Base-by-base conservation (phyloP, 2,113 vertebrate genomes). In the Archilochus colubris region DNA sequence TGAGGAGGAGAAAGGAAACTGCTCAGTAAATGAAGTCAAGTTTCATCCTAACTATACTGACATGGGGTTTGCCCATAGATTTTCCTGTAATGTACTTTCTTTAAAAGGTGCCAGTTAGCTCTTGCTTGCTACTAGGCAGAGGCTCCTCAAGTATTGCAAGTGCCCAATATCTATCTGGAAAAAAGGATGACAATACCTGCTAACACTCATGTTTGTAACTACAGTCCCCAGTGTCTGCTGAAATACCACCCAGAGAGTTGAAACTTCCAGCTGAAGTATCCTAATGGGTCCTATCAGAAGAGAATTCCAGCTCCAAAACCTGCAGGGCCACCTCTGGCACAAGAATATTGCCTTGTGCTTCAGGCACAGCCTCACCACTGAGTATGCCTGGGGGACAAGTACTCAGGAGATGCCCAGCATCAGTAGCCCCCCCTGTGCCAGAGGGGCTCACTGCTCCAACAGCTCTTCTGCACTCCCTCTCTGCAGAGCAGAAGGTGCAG, bases 371-470 rank as follows among this genome's bases (percentile, higher is more conserved):
- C 28, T 79, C 70, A 64, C 7, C 24, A 40, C 22, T 1, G 2
- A 54, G 1, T 4, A 0, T 43, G 46, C 17, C 20, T 3, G 1
- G 46, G 12, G 30, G 6, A 77, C 13, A 23, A 33, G 27, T 31
- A 12, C 30, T 59, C 25, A 38, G 50, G 59, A 85, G 28, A 25
- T 73, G 43, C 24, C 7, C 36, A 85, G 40, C 28, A 55, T 8
- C 57, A 14, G 31, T 17, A 25, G 15, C 31, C 3, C 48, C 20
- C 54, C 27, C 43, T 9, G 48, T 30, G 27, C 62, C 6, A 1
- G 33, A 79, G 27, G 27, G 33, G 14, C 25, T 57, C 1, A 0
- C 46, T 40, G 51, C 14, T 58, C 1, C 0, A 38, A 5, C 15
- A 27, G 40, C 59, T 76, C 50, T 64, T 59, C 66, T 53, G 31